Base-by-base conservation (phyloP, 2,888 invertebrate species). In the Dryadula phaetusa region DNA sequence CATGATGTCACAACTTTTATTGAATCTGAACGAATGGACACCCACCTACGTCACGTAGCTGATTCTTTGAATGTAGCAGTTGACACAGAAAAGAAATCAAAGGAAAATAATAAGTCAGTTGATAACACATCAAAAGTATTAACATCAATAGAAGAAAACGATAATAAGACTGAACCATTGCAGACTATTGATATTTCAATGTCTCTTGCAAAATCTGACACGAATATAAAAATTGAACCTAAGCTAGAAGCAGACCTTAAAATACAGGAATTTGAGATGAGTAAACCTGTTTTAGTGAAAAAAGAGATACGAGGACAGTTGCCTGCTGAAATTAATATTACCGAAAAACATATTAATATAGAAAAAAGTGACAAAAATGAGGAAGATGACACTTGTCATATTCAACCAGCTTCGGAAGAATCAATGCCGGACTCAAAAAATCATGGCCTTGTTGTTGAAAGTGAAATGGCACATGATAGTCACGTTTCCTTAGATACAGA, bases 301-400 rank as follows among this genome's bases (percentile, higher is more conserved):
- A 91, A 88, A 81, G 87, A 91, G 63, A 80, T 92, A 14, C 80
- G 89, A 78, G 77, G 89, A 3, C 72, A 81, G 42, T 82, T 90
- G 66, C 86, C 88, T 14, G 82, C 82, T 75, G 82, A 85, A 64
- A 74, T 87, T 0, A 83, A 81, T 64, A 81, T 90, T 76, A 80
- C 73, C 72, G 76, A 79, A 70, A 70, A 81, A 62, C 44, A 64
- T n/a, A 25, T 22, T 16, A 58, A 52, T 56, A n/a, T 54, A 64
- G 25, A 49, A 49, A 42, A 60, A 25, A 12, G n/a, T 64, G 58
- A 37, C 16, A 12, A 32, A 20, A 25, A 28, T 22, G 8, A 60
- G 28, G 28, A 66, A 32, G 32, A 32, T 4, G 20, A 49, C n/a
- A 5, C 32, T 65, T 87, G 78, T 86, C 58, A 52, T 28, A 16